Base-by-base conservation (phyloP, 2,113 vertebrate species). In the Helogale parvula region DNA sequence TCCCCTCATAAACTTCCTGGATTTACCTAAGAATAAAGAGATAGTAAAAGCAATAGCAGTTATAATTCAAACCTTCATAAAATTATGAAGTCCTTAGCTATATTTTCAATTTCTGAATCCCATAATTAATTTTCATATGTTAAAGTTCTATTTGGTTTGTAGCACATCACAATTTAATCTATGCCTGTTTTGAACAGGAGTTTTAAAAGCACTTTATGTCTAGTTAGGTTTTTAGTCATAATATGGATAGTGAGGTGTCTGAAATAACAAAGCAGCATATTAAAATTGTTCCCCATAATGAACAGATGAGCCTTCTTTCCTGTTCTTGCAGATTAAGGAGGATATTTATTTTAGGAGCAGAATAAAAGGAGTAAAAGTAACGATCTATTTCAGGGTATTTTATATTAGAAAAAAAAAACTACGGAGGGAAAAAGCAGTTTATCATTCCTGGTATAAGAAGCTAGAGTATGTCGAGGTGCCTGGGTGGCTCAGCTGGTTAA, bases 21-120 rank as follows among this genome's bases (percentile, higher is more conserved):
- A 60, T 4, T 79, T 83, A 33, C 33, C 77, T 41, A 31, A 77
- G 10, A 77, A 31, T 57, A 71, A 79, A 41, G 14, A 21, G 27
- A 60, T 31, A 88, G 16, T 88, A 76, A 76, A 83, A 68, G 81
- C 60, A 68, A 2, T 50, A 95, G 79, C 8, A 29, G 14, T 52
- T 14, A 19, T 23, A 93, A 94, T 38, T 38, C 50, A 76, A 91
- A 97, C 25, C 17, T 25, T 83, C 38, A 47, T 27, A 60, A 81
- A 85, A 72, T 52, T 77, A 72, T 83, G 2, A 87, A 83, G 35
- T 87, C 35, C 1, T 91, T 66, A 80, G 60, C 23, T 47, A 4
- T 60, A 35, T 13, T 87, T 95, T 94, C 38, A 47, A 15, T 69
- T 74, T 92, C 83, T 83, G 47, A 93, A 54, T 95, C 45, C 23